Conservation (phyloP, 2,888 invertebrate genomes). For the Agrochola litura region DNA sequence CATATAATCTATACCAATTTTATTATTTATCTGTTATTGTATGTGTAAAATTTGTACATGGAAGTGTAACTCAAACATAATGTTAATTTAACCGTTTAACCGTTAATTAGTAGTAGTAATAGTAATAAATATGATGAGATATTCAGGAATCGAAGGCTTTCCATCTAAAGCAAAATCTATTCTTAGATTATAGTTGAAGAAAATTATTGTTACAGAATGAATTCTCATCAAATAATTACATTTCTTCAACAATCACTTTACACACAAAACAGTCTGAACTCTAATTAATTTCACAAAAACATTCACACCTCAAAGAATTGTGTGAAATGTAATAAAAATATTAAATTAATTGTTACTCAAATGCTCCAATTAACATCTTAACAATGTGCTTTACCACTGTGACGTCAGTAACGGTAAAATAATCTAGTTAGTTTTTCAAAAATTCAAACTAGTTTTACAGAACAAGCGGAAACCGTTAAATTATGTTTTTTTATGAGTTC, state of each 20-base stretch:
- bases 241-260: conserved; percentile 11
- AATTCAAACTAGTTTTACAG: conserved; percentile 40
- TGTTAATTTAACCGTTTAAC: neutral
- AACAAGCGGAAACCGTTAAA: conserved; percentile 55
- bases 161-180: neutral
- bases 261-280: neutral
- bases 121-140: neutral
- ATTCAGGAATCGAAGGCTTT: neutral
- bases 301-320: conserved; percentile 52
- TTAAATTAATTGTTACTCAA: conserved; percentile 51
- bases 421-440: conserved; percentile 55
- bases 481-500: conserved; percentile 36
- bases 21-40: neutral
- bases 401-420: conserved; percentile 64
- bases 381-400: conserved; percentile 60
- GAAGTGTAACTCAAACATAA: neutral
- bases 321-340: conserved; percentile 48
- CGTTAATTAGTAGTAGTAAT: too few species aligned
- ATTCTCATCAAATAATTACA: conserved; percentile 8
- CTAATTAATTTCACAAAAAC: conserved; percentile 48
- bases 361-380: conserved; percentile 57
- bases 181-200: neutral
- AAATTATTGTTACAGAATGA: neutral
- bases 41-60: too few species aligned
- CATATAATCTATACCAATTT: neutral